Base-by-base conservation (phyloP, 2,113 vertebrate species). In the Eleginops maclovinus region DNA sequence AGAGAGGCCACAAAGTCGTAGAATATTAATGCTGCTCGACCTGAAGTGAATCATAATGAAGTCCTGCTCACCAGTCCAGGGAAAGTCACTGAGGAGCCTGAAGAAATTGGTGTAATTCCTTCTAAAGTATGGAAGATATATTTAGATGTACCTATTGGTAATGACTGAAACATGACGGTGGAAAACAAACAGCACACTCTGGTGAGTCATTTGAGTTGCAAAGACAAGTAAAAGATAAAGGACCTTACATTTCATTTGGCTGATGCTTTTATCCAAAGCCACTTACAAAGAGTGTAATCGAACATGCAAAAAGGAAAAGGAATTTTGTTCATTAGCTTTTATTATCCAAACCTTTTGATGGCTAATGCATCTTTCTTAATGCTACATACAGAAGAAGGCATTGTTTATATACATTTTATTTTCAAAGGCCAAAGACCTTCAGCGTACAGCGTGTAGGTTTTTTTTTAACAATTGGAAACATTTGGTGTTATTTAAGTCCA, bases 11-110 rank as follows among this genome's bases (percentile, higher is more conserved):
- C 15, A 1, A 58, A 75, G 55, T 24, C 26, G 4, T 21, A 53
- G 82, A 83, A 85, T 85, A 46, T 50, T 50, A 70, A 81, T 81
- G 85, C 70, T 0, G 43, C 49, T 28, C 19, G 0, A 62, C 79
- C 49, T 72, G 76, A 65, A 24, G 50, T 16, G 88, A 78, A 83
- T 85, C 0, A 0, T 62, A 72, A 89, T 68, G 50, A 7, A 46
- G 64, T 21, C 53, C 31, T 73, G 61, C 63, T 73, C 62, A 73
- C 75, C 59, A 71, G 31, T 46, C 44, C 59, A 21, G 24, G 21
- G n/a, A 47, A 15, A 9, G 49, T 9, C 19, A 50, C 46, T 26
- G 14, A 51, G 12, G 36, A 5, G 26, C 22, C 16, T 19, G 15
- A 53, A n/a, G 11, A 10, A 36, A 36, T 7, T 1, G 1, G 31